phyloP scores from a whole-genome alignment of 2,888 invertebrate genomes.

The Elysia crispata region DNA sequence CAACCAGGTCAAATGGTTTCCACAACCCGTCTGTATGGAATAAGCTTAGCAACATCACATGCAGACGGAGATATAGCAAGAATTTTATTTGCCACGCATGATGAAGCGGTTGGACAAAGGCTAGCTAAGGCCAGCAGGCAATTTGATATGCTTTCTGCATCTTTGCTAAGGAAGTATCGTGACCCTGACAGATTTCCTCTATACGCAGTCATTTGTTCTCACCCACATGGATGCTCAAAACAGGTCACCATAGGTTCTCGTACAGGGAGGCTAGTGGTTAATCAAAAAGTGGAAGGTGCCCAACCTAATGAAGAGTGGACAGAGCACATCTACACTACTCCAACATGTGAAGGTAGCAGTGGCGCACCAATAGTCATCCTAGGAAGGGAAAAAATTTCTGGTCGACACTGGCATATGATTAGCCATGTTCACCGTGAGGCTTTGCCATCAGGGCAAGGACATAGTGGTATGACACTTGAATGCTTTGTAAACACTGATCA shows the following conservation, averaged over 20 bases:
- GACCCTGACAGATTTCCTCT: neutral
- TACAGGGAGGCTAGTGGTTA: neutral
- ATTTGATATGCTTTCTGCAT: neutral
- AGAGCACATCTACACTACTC: constrained; percentile 5
- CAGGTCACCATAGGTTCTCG: constrained; percentile 20
- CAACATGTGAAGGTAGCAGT: constrained; percentile 32
- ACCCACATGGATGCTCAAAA: constrained; percentile 35
- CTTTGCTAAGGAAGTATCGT: neutral
- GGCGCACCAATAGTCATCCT: constrained; percentile 21
- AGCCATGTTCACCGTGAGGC: no score
- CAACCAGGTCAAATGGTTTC: neutral
- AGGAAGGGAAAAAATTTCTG: neutral
- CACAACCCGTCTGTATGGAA: constrained; percentile 5
- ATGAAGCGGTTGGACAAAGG: neutral
- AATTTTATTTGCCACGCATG: constrained; percentile 18
- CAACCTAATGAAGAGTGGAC: no score
- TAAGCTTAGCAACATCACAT: neutral
- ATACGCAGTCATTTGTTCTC: constrained; percentile 10
- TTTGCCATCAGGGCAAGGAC: no score
- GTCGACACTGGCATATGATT: no score
- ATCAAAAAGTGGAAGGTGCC: neutral
- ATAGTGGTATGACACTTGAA: no score
- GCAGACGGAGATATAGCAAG: neutral
- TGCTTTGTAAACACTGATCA: no score
- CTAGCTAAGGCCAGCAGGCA: neutral